Conservation (phyloP, 2,888 invertebrate genomes). For the Zaprionus lineosus region DNA sequence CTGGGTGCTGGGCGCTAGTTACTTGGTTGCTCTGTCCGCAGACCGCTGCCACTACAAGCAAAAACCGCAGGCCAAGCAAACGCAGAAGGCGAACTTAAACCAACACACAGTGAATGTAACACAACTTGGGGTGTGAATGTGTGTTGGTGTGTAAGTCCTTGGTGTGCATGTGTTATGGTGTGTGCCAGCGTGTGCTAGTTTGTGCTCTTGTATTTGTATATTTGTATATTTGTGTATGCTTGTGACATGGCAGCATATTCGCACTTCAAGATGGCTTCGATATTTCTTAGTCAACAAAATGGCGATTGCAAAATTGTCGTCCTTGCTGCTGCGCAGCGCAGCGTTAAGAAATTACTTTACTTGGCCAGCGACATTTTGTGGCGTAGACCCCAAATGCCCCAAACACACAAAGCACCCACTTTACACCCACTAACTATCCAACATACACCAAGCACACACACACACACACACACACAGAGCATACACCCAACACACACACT, state of each 20-base stretch:
- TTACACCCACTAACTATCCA: too few species aligned
- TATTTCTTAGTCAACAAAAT: slow-evolving; percentile 79
- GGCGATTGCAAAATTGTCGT: slow-evolving; percentile 77
- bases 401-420: not conserved
- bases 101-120: slow-evolving; percentile 46
- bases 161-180: slow-evolving; percentile 16
- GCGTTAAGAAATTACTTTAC: slow-evolving; percentile 77
- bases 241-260: slow-evolving; percentile 69
- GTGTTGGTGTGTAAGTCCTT: slow-evolving; percentile 33
- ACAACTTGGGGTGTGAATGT: not conserved
- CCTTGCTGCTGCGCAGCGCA: slow-evolving; percentile 47
- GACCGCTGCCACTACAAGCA: slow-evolving; percentile 65
- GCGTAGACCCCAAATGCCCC: slow-evolving; percentile 29
- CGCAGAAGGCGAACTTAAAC: slow-evolving; percentile 58
- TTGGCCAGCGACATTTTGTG: slow-evolving; percentile 66
- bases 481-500: not conserved
- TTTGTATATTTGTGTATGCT: slow-evolving; percentile 27
- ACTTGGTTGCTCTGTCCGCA: slow-evolving; percentile 46
- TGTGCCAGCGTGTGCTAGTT: too few species aligned
- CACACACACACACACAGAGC: too few species aligned
- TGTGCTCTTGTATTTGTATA: too few species aligned
- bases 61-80: slow-evolving; percentile 69
- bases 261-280: slow-evolving; percentile 77
- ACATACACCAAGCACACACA: too few species aligned
- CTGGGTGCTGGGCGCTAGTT: slow-evolving; percentile 26